phyloP scores from a whole-genome alignment of 1,140 invertebrate species.

The Pissodes strobi region DNA sequence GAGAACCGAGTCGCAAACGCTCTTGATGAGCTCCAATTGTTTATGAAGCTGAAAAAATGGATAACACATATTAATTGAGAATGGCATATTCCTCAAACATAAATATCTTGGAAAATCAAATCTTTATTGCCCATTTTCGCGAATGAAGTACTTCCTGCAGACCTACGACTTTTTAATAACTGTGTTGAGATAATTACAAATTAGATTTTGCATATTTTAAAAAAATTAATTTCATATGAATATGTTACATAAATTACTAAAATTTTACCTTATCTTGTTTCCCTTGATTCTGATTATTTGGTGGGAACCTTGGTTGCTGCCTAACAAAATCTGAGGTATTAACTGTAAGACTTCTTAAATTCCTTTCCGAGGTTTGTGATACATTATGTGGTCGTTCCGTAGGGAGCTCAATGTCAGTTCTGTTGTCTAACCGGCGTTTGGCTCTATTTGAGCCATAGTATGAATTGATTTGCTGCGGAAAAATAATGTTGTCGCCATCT shows the following conservation, averaged over 20 bases:
- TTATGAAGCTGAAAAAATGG: constrained; percentile 49
- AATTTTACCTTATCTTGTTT: constrained; percentile 23
- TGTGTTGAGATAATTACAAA: too few species aligned
- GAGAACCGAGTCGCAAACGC: constrained; percentile 53
- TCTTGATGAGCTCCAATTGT: constrained; percentile 53
- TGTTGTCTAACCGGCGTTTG: constrained; percentile 1
- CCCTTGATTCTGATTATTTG: constrained; percentile 24
- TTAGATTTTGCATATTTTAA: too few species aligned
- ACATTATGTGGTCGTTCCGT: constrained; percentile 17
- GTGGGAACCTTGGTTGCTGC: constrained; percentile 1
- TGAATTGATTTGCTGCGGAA: constrained; percentile 37
- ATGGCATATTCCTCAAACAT: background rate
- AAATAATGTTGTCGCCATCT: constrained; percentile 34
- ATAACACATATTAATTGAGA: too few species aligned
- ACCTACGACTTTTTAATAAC: too few species aligned
- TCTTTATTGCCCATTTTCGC: too few species aligned
- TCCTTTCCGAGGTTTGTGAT: constrained; percentile 30
- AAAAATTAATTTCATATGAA: too few species aligned
- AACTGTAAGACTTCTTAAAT: constrained; percentile 27
- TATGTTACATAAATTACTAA: too few species aligned
- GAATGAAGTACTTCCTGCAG: too few species aligned
- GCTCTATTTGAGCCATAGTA: constrained; percentile 21
- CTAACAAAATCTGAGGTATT: constrained; percentile 16
- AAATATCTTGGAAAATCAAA: background rate
- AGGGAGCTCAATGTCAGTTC: constrained; percentile 4